Conservation (phyloP, 2,113 vertebrate genomes). For the Microtus montanus region DNA sequence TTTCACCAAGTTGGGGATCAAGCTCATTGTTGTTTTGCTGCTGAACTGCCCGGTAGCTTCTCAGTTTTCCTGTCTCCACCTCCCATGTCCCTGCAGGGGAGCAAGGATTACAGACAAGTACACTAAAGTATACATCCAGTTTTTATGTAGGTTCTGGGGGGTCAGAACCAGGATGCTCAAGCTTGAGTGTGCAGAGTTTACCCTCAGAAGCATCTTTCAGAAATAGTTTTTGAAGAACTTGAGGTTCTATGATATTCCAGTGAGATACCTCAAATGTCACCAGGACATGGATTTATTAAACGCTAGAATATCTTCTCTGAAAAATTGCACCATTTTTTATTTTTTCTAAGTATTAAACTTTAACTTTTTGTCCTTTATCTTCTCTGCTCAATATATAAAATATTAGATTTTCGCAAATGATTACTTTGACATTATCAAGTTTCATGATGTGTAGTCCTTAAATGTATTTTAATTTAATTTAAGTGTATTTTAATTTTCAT, state of each 20-base stretch:
- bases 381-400: background rate
- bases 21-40: background rate
- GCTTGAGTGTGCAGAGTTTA: background rate
- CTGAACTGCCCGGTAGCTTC: background rate
- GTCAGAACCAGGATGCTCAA: background rate
- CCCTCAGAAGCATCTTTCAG: background rate
- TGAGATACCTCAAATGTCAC: background rate
- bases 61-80: background rate
- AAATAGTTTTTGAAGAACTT: background rate
- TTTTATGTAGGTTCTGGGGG: background rate
- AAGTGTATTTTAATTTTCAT: constrained; percentile 44
- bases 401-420: background rate
- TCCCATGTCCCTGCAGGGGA: background rate
- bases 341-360: constrained; percentile 23
- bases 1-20: background rate
- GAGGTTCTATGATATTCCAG: background rate
- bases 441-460: constrained; percentile 8
- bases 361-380: background rate
- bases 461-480: constrained; percentile 46
- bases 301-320: constrained; percentile 28
- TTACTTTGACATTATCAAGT: background rate
- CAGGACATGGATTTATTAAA: background rate
- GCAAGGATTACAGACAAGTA: background rate
- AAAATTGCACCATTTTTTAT: constrained; percentile 10
- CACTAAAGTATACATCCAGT: background rate